Percentiles rank a stretch among this genome's conserved stretches.
phyloP scores from a whole-genome alignment of 1,140 invertebrate genomes.

The Ruditapes philippinarum region DNA sequence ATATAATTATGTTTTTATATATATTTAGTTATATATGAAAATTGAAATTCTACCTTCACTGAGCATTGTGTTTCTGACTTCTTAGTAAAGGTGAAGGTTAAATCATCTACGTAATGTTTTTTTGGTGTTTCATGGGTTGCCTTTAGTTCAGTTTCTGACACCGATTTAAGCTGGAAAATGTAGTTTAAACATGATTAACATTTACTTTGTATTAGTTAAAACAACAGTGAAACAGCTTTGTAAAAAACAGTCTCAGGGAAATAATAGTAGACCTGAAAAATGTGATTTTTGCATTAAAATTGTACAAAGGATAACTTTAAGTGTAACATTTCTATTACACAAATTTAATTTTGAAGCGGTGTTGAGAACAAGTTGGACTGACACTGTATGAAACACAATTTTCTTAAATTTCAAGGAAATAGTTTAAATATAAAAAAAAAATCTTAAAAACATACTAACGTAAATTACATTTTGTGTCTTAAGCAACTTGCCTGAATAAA shows the following conservation, averaged over 20 bases:
- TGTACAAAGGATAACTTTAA: not conserved
- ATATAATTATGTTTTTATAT: no score
- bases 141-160: constrained; percentile 69
- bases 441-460: no score
- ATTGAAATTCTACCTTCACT: constrained; percentile 9
- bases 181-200: not conserved
- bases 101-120: constrained; percentile 85
- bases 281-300: not conserved
- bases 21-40: no score
- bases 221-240: not conserved
- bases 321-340: no score
- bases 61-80: not conserved
- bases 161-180: not conserved
- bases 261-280: not conserved
- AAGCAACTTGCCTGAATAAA: no score
- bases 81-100: constrained; percentile 84
- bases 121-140: constrained; percentile 86
- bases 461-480: no score
- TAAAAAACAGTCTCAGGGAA: not conserved
- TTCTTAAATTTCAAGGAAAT: no score
- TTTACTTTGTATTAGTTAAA: not conserved
- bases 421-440: no score
- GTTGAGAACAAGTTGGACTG: no score
- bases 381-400: no score
- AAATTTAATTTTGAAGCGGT: no score